These are phyloP conservation scores for Macrotus californicus DNA, from an alignment of 2,113 vertebrate genomes.

Conservation along the genomic window DNA sequence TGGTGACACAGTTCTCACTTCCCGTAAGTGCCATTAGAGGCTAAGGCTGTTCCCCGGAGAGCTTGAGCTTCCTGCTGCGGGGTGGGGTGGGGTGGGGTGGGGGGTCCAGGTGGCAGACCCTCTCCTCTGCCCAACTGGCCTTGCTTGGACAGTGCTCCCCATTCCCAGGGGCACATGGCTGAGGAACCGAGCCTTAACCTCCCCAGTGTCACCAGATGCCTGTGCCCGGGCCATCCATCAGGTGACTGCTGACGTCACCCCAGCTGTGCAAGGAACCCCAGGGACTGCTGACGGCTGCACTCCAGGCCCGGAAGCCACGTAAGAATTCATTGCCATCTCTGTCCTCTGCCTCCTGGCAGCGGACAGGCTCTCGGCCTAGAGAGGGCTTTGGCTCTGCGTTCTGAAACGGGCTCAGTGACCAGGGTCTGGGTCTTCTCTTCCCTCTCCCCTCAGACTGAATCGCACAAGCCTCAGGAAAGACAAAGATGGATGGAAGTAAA, in stretches of 20 bases:
- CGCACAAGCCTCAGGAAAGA: conserved; percentile 18
- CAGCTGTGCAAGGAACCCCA: background rate
- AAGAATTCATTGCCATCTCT: background rate
- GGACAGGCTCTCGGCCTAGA: background rate
- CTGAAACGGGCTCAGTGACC: conserved; percentile 14
- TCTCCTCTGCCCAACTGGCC: background rate
- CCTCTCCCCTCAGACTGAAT: background rate
- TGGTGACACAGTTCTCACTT: background rate
- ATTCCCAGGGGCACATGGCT: background rate
- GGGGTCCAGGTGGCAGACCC: background rate
- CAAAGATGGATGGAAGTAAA: conserved; percentile 50
- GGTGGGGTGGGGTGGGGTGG: too few relatives aligned
- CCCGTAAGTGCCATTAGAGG: background rate
- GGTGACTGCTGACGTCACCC: background rate
- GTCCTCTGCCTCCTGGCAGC: background rate
- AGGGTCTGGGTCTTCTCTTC: background rate
- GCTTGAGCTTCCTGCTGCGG: background rate
- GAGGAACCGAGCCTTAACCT: background rate
- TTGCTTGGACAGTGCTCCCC: background rate
- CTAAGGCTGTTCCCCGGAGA: background rate
- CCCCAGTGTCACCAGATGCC: background rate
- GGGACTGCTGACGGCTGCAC: background rate
- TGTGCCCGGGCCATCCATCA: background rate
- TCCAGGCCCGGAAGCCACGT: background rate
- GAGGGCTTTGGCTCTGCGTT: background rate